These are phyloP conservation scores for Macquaria ambigua DNA, from an alignment of 2,113 vertebrate species.

Conservation along the genomic window DNA sequence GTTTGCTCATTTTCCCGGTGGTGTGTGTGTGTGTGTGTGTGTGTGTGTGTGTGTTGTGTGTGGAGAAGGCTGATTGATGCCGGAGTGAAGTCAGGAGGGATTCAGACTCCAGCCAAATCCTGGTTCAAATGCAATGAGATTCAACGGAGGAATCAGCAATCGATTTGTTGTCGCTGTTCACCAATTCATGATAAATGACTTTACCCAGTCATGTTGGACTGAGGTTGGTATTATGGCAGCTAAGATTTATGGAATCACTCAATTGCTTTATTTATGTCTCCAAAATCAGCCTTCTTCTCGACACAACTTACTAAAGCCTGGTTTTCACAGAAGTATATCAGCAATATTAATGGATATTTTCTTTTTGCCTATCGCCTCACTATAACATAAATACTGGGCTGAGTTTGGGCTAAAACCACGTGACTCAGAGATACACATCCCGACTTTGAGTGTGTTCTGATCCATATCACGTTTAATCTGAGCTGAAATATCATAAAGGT, in stretches of 20 bases:
- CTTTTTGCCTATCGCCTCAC: constrained; percentile 22
- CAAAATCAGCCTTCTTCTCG: constrained; percentile 50
- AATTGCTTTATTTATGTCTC: constrained; percentile 57
- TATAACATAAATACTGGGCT: background rate
- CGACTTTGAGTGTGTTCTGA: constrained; percentile 46
- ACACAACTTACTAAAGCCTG: constrained; percentile 34
- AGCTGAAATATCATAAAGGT: constrained; percentile 72
- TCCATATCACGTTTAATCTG: constrained; percentile 62
- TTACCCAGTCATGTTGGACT: constrained; percentile 36
- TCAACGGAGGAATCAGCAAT: constrained; percentile 47
- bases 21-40: constrained; percentile 26
- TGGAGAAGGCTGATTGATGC: constrained; percentile 54
- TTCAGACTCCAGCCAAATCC: constrained; percentile 56
- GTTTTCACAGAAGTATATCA: constrained; percentile 48
- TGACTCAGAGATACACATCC: constrained; percentile 38
- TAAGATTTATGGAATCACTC: constrained; percentile 70
- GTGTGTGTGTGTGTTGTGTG: constrained; percentile 13
- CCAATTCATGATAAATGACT: constrained; percentile 66
- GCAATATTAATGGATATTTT: constrained; percentile 61
- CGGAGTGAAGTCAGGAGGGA: constrained; percentile 36
- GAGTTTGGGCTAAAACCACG: constrained; percentile 41
- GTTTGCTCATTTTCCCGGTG: constrained; percentile 41
- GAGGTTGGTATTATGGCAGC: constrained; percentile 72
- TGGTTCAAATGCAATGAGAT: constrained; percentile 64
- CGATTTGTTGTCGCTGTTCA: constrained; percentile 67